Percentiles rank a stretch among this genome's conserved stretches.
Evolutionary conservation across 2,888 invertebrate genomes (phyloP).

Genomic region (Clivina fossor): DNA sequence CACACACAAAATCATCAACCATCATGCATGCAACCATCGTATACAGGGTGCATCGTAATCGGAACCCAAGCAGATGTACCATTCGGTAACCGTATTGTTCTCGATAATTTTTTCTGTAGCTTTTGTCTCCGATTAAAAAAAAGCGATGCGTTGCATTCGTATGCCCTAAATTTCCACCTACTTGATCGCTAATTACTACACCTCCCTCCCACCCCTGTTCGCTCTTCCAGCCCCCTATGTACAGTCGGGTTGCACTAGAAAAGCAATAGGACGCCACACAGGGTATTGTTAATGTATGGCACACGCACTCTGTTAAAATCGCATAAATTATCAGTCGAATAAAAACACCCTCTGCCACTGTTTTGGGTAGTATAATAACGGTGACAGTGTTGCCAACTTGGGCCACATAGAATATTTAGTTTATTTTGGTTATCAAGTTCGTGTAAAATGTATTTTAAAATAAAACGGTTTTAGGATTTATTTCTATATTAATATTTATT

Average conservation of each 20-base stretch:
- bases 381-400: slow-evolving; percentile 11
- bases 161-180: slow-evolving; percentile 54
- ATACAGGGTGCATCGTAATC: background rate
- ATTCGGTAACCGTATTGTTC: slow-evolving; percentile 44
- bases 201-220: slow-evolving; percentile 35
- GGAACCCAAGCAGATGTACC: slow-evolving; percentile 49
- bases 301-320: slow-evolving; percentile 52
- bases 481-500: too few relatives aligned
- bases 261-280: too few relatives aligned
- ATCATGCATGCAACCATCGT: background rate
- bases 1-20: too few relatives aligned
- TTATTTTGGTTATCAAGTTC: background rate
- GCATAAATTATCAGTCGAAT: slow-evolving; percentile 50
- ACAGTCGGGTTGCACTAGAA: slow-evolving; percentile 19
- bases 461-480: too few relatives aligned
- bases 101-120: slow-evolving; percentile 45
- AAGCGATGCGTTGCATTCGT: slow-evolving; percentile 28
- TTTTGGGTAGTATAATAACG: too few relatives aligned
- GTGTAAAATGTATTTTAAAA: background rate
- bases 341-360: slow-evolving; percentile 28
- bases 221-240: background rate
- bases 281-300: slow-evolving; percentile 40
- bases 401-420: too few relatives aligned
- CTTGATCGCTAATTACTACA: slow-evolving; percentile 55
- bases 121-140: slow-evolving; percentile 47